Conservation (phyloP, 2,113 vertebrate genomes). For the Callipepla squamata region DNA sequence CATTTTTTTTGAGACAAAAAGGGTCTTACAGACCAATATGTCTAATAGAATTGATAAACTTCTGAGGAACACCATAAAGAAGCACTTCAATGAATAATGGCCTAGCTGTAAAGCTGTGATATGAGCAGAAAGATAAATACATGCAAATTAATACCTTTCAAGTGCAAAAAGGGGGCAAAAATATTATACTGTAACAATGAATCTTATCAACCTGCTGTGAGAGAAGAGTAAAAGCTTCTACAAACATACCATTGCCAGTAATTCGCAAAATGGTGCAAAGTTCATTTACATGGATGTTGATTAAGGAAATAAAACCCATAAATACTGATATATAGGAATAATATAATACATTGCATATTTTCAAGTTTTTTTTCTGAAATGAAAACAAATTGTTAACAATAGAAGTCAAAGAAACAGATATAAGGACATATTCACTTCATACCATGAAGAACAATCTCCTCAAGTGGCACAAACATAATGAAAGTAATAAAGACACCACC, state of each 20-base stretch:
- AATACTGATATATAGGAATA: neutral
- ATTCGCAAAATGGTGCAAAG: neutral
- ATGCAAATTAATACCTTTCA: conserved; percentile 10
- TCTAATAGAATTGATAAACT: neutral
- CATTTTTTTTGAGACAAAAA: neutral
- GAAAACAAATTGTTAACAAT: neutral
- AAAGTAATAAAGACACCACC: neutral
- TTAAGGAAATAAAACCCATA: neutral
- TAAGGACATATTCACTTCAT: neutral
- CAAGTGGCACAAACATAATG: neutral
- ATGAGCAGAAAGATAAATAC: neutral
- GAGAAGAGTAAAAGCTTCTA: neutral
- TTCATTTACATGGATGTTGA: neutral
- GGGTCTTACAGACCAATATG: neutral
- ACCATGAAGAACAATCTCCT: neutral
- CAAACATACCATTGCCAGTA: neutral
- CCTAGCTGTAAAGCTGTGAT: neutral
- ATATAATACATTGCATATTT: neutral
- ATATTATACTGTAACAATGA: neutral
- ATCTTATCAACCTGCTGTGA: neutral
- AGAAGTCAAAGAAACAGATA: neutral
- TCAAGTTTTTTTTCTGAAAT: neutral
- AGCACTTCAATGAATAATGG: neutral
- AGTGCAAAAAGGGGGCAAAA: neutral
- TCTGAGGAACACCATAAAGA: neutral